Percentiles rank a stretch among this genome's conserved stretches.
Conservation (phyloP, 2,888 invertebrate species). For the Apamea crenata region DNA sequence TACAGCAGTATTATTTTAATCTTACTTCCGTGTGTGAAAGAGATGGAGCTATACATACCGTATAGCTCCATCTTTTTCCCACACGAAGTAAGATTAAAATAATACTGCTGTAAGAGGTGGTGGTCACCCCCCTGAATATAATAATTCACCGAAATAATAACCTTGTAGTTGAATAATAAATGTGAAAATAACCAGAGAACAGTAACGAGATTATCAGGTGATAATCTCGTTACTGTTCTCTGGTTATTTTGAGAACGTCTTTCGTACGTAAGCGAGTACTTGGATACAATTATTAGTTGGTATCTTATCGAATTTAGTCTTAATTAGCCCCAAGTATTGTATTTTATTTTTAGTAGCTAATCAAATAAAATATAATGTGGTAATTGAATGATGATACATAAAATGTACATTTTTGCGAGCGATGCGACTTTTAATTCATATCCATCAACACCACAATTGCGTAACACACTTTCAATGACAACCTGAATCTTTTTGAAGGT, state of each 20-base stretch:
- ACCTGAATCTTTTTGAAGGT: no score
- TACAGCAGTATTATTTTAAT: no score
- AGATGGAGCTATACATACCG: no score
- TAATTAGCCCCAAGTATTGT: background rate
- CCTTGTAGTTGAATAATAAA: conserved; percentile 1
- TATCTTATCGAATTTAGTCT: background rate
- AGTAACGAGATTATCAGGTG: background rate
- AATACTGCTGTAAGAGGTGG: no score
- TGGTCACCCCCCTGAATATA: no score
- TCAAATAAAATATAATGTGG: background rate
- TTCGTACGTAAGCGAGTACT: background rate
- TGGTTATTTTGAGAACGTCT: background rate
- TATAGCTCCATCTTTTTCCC: no score
- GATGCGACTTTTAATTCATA: background rate
- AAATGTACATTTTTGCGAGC: background rate
- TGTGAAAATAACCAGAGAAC: conserved; percentile 1
- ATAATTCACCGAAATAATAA: background rate
- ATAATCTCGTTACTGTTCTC: no score
- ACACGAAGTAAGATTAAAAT: no score
- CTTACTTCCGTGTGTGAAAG: no score
- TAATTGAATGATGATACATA: background rate
- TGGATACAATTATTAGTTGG: background rate
- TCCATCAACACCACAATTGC: no score
- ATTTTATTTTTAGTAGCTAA: background rate
- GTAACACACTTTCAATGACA: no score